Conservation (phyloP, 1,140 invertebrate genomes). For the Orchestia grillus region DNA sequence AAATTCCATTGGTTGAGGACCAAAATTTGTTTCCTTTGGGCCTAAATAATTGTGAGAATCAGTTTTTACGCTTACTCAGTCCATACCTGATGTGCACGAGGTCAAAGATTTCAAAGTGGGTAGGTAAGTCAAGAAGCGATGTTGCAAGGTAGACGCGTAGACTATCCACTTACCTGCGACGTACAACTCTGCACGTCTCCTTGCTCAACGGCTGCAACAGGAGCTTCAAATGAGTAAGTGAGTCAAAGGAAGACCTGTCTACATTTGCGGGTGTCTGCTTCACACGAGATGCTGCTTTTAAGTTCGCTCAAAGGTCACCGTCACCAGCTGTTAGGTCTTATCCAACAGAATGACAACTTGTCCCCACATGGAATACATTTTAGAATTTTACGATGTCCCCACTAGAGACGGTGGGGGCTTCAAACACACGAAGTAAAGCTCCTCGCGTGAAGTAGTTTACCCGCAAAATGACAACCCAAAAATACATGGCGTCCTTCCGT, state of each 20-base stretch:
- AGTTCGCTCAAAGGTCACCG: neutral
- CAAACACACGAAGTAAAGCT: neutral
- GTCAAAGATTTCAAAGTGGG: neutral
- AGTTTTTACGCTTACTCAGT: neutral
- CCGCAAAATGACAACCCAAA: neutral
- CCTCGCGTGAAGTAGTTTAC: neutral
- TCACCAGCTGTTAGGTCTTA: neutral
- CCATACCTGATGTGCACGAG: neutral
- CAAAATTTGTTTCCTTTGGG: neutral
- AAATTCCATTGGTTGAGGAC: neutral
- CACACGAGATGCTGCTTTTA: neutral
- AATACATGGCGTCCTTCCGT: neutral
- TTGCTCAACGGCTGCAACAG: slow-evolving; percentile 39
- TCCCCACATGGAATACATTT: neutral
- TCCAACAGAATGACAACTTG: neutral
- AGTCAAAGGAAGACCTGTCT: neutral
- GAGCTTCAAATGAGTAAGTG: slow-evolving; percentile 36
- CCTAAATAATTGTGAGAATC: neutral
- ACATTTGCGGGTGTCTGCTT: neutral
- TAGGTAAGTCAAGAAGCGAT: neutral
- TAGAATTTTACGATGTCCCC: neutral
- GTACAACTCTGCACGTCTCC: slow-evolving; percentile 5
- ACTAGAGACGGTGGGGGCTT: neutral
- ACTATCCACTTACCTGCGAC: slow-evolving; percentile 8
- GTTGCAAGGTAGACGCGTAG: neutral